Base-by-base conservation (phyloP, 2,888 invertebrate species). In the Drosophila infuscata region DNA sequence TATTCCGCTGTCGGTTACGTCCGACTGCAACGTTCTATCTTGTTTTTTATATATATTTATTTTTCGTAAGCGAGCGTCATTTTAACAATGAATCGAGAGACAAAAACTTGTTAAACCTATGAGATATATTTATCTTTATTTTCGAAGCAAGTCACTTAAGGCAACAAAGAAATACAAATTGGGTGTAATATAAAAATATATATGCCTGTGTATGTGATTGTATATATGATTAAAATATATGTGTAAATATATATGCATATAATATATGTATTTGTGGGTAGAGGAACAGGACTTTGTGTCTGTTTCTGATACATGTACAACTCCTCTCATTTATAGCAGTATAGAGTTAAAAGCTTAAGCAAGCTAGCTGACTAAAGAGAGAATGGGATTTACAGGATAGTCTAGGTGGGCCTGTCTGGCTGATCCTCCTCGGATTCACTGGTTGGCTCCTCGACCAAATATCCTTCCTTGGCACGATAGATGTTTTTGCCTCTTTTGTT, bases 381-480 rank as follows among this genome's bases (percentile, higher is more conserved):
- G 12, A 15, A n/a, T 49, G 9, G 8, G 0, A n/a, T 29, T 56
- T 17, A 12, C 48, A 30, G 20, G 30, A 57, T 20, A 61, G 33
- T 25, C 29, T 65, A 66, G 25, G 35, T 25, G 20, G 60, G 30
- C 12, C 25, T 30, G 12, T 8, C 30, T 17, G 62, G 59, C 17
- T 62, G 53, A 15, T 65, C 88, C 1, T 73, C 70, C 15, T 89
- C 89, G 8, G 83, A 88, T 35, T 86, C 83, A 35, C 79, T 76
- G 32, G 88, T 71, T 3, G 92, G 92, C 59, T 92, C 92, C 72
- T 92, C 92, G 0, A 92, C 92, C 38, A 86, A 62, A 59, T 92
- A 92, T 5, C 86, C 89, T 35, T 88, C 73, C 36, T 81, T 76
- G n/a, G 90, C 54, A 43, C 82, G 77, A 71, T 92, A 91, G 17